Base-by-base conservation (phyloP, 2,797 vertebrate species). In the Octomys mimax region DNA sequence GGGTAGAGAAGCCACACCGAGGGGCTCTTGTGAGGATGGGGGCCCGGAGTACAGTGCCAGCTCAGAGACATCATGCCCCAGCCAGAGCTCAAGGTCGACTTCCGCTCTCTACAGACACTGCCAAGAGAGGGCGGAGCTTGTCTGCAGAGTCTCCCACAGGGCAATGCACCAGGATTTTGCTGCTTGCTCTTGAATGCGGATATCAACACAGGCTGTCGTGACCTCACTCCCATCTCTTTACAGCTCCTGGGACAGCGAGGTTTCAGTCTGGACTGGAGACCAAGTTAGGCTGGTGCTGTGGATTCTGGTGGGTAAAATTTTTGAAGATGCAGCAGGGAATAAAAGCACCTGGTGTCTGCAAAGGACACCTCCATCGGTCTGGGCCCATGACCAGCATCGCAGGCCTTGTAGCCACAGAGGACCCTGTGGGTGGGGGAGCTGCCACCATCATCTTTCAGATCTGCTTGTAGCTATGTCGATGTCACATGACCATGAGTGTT, bases 11-110 rank as follows among this genome's bases (percentile, higher is more conserved):
- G 0, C 54, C 91, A 68, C n/a, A 22, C 5, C 42, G 39, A 28
- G 22, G 75, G 42, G 9, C 78, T 62, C 81, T 93, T 61, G 68
- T 2, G 2, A 57, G 4, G 0, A 1, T 78, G 88, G n/a, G 0
- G 5, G 33, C 39, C 9, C 0, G 42, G 21, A 54, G 33, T 0
- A 26, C 0, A 52, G 33, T 0, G 0, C 26, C 2, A 7, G 11
- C 3, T 19, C 66, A 8, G 0, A 54, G n/a, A 85, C 3, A 82
- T 7, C 22, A 26, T 9, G n/a, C 75, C 26, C 49, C 16, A 46
- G 68, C 24, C 49, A 81, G n/a, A 61, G 54, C 54, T 31, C 31
- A 22, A 80, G 82, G 49, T 70, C 5, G 19, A 59, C 59, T 52
- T 75, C 39, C 57, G 1, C n/a, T 8, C 16, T n/a, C 42, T n/a